A percentile compares a stretch with the other conserved stretches of the same genome.
These are phyloP conservation scores for Pantala flavescens DNA, from an alignment of 1,140 invertebrate genomes.

Conservation along the genomic window DNA sequence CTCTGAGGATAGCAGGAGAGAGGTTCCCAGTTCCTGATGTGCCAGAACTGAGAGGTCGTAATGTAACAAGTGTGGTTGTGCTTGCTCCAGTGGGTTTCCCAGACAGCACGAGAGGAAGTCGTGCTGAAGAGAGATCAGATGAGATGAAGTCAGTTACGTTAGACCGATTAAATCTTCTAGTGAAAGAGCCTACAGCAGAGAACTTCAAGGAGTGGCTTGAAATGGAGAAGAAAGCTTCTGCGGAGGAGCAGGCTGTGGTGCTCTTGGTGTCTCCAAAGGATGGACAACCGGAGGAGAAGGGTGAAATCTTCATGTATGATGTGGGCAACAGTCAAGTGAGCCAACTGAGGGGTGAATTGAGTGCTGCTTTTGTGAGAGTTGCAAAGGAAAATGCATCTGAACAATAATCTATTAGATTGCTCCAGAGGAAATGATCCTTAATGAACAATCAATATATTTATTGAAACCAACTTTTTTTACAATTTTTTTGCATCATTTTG, in stretches of 20 bases:
- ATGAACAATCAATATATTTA: no score
- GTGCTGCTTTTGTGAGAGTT: slow-evolving; percentile 68
- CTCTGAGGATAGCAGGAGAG: slow-evolving; percentile 55
- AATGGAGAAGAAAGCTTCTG: slow-evolving; percentile 55
- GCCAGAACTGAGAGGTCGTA: slow-evolving; percentile 55
- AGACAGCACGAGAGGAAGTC: background rate
- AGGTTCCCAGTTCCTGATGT: slow-evolving; percentile 70
- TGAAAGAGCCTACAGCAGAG: slow-evolving; percentile 59
- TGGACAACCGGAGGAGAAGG: slow-evolving; percentile 40
- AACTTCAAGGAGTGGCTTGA: slow-evolving; percentile 72
- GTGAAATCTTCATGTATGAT: slow-evolving; percentile 80
- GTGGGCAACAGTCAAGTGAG: slow-evolving; percentile 52
- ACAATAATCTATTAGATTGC: background rate
- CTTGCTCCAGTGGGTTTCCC: slow-evolving; percentile 53
- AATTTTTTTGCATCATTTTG: no score
- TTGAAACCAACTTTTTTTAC: no score
- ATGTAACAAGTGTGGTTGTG: slow-evolving; percentile 69
- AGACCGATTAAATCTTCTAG: slow-evolving; percentile 58
- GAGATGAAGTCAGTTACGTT: slow-evolving; percentile 45
- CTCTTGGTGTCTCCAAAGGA: slow-evolving; percentile 63
- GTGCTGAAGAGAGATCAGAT: slow-evolving; percentile 32
- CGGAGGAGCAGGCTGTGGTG: slow-evolving; percentile 64
- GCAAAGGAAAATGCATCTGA: slow-evolving; percentile 54
- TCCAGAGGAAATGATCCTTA: background rate
- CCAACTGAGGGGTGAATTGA: slow-evolving; percentile 59